Evolutionary conservation across 2,797 vertebrate genomes (phyloP).

Genomic region (Alauda arvensis): DNA sequence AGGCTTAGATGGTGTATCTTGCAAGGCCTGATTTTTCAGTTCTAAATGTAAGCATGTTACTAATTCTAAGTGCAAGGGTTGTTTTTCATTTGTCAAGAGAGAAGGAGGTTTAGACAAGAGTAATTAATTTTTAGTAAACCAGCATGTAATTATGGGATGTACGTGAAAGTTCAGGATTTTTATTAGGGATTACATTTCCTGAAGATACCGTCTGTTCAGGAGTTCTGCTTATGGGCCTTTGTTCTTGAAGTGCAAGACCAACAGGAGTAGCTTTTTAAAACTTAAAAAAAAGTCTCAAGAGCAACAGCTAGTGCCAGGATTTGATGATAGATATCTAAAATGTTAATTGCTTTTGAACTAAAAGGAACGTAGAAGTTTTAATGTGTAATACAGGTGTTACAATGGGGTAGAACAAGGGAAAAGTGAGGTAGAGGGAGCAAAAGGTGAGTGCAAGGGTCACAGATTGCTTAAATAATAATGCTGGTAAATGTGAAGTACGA

Average conservation of each 20-base stretch:
- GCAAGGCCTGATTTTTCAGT: neutral
- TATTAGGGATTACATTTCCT: neutral
- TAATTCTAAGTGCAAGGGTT: neutral
- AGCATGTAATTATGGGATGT: neutral
- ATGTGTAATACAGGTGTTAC: neutral
- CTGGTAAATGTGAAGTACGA: neutral
- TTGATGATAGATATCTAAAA: neutral
- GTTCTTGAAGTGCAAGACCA: neutral
- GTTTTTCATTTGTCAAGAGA: neutral
- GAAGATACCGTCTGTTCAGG: constrained; percentile 10
- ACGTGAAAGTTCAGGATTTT: constrained; percentile 12
- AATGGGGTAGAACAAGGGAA: neutral
- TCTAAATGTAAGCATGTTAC: neutral
- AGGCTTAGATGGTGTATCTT: neutral
- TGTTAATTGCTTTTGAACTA: neutral
- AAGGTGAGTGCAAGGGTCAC: neutral
- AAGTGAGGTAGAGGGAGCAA: neutral
- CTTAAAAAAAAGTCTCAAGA: neutral
- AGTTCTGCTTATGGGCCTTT: neutral
- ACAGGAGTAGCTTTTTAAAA: neutral
- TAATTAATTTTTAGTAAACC: neutral
- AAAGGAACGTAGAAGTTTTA: neutral
- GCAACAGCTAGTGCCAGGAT: neutral
- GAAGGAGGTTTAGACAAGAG: neutral
- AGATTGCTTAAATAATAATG: neutral